Base-by-base conservation (phyloP, 2,888 invertebrate genomes). In the Scaptomyza caliginosa region DNA sequence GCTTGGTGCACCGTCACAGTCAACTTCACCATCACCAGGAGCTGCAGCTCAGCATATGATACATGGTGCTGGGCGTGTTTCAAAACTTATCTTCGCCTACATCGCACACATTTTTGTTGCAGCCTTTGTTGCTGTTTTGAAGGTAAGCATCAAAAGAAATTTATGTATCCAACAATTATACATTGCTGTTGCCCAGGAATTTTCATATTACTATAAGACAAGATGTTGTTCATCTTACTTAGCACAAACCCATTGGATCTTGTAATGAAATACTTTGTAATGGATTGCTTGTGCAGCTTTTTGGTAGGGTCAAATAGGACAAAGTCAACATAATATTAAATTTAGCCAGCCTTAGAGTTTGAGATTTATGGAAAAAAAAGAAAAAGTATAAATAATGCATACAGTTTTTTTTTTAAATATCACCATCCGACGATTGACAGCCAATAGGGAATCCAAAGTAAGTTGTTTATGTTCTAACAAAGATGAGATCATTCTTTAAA, bases 61-160 rank as follows among this genome's bases (percentile, higher is more conserved):
- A 74, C 74, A 70, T 66, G 67, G 70, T 73, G 73, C 59, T 40
- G 62, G 46, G 65, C 69, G 49, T 66, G 23, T 72, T 78, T 78
- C 73, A 76, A 70, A 79, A 82, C 70, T 86, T 86, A 88, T 86
- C 77, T 64, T 84, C 86, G 77, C 84, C 86, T 63, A 88, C 88
- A 83, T 83, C 69, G 63, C 63, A 68, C 66, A 62, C 2, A 65
- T 62, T 77, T 69, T 43, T 45, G 55, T 55, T n/a, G n/a, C n/a
- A 58, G 66, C 50, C 16, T 32, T 13, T 8, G 7, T 65, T 39
- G 67, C 45, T 36, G 49, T 42, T 57, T 30, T 52, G 62, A 67
- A 77, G 78, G 70, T 70, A 45, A 75, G 75, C 78, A 50, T 74
- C 56, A 67, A 74, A 65, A 71, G 75, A 76, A 73, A 71, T 69